Evolutionary conservation across 1,140 invertebrate genomes (phyloP), one percentile per base, ranked within the genome.

Genomic region (Camponotus vicinus): DNA sequence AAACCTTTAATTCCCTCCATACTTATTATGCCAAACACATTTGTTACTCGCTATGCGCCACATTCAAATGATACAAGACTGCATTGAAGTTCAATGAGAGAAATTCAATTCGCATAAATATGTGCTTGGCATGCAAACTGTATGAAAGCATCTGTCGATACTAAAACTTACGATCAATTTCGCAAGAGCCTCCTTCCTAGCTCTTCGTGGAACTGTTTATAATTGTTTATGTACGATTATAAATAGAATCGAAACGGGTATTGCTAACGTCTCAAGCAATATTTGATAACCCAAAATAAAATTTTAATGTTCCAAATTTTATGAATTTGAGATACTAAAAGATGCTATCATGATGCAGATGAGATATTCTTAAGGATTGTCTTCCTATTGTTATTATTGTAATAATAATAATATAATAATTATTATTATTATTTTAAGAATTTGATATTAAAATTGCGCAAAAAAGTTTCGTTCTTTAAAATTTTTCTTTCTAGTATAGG

Each of bases 111-210:
- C n/a, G n/a, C 1, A 15, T 9, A 40, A 9, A 45, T 57, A 42
- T 27, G 27, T 15, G 5, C n/a, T 6, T 40, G 11, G 42, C 40
- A 27, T 18, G 11, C n/a, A 69, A 3, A 57, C 15, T 55, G 9
- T n/a, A 32, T 34, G 8, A 55, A 69, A 69, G 5, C n/a, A 57
- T 45, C 32, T 52, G 8, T 57, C 21, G n/a, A 80, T 80, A n/a
- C 32, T 45, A 37, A 57, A 13, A 80, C n/a, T 80, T 80, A 80
- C 27, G 40, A 63, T 45, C 57, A 77, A 78, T 78, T 61, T 64
- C 18, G 7, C 15, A 21, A 42, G 18, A 69, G 4, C 15, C 2
- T 37, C 13, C n/a, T 7, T 34, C 18, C 45, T 55, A 4, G 0
- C 2, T 55, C 63, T 55, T 42, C 18, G 34, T n/a, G 32, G 15